Evolutionary conservation across 2,113 vertebrate genomes (phyloP).

Genomic region (Poecilia latipinna): DNA sequence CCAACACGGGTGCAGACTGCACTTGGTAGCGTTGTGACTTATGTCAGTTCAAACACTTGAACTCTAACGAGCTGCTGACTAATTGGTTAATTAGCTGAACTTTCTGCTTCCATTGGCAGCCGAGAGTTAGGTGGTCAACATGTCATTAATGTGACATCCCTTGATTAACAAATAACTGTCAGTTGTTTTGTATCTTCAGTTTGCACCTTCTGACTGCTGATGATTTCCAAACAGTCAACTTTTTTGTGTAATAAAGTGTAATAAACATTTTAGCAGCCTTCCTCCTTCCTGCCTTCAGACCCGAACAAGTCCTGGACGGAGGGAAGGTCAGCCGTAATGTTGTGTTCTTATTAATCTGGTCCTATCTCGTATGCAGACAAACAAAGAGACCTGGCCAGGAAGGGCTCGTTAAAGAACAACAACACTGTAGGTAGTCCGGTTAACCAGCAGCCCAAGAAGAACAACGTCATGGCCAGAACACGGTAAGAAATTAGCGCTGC

Average conservation of each 20-base stretch:
- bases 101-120: not conserved
- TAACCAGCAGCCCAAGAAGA: conserved; percentile 99
- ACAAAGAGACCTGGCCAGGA: conserved; percentile 94
- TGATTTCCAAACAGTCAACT: not conserved
- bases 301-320: too few relatives aligned
- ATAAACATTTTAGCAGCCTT: too few relatives aligned
- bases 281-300: too few relatives aligned
- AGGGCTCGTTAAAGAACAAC: conserved; percentile 94
- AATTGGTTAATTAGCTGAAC: not conserved
- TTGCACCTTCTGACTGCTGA: not conserved
- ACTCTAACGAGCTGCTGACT: not conserved
- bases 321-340: not conserved
- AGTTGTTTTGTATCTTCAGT: not conserved
- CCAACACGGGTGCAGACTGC: not conserved
- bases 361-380: conserved; percentile 85
- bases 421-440: conserved; percentile 92
- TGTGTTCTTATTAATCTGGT: not conserved
- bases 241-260: not conserved
- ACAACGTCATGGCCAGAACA: conserved; percentile 97
- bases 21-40: not conserved
- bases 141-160: not conserved
- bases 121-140: not conserved
- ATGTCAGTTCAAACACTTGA: not conserved
- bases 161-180: not conserved
- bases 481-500: conserved; percentile 78